Base-by-base conservation (phyloP, 2,797 vertebrate genomes). In the Poecilia picta region DNA sequence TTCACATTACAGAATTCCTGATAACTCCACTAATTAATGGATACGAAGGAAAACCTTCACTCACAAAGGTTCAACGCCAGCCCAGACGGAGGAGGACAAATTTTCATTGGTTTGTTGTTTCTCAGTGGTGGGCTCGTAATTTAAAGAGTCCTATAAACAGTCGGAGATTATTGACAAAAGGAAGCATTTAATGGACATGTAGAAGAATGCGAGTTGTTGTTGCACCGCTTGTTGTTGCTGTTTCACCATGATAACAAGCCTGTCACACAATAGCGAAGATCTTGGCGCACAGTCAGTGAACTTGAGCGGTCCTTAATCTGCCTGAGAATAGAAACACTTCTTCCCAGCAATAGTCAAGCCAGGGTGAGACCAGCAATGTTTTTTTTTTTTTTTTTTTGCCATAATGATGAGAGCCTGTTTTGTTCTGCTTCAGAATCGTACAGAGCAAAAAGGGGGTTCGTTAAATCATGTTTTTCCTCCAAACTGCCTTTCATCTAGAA, bases 151-250 rank as follows among this genome's bases (percentile, higher is more conserved):
- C 23, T 2, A 70, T 43, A 70, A 70, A 70, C 66, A 70, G 66
- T 28, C n/a, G 4, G 66, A 41, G 66, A 70, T 70, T 41, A 70
- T n/a, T 43, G 66, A 43, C 66, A 70, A 70, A 43, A 70, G 66
- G 62, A 66, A 23, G 31, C 62, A 23, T 39, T 66, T 66, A 39
- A 70, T 11, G 10, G 66, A n/a, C 66, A 2, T 43, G 39, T 70
- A 41, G 39, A 43, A 41, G 66, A 25, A 43, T 70, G 39, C 8
- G 18, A 2, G 36, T 68, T 57, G 36, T 68, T 70, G 66, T n/a
- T 70, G 20, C 20, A 13, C 16, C 12, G 64, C 3, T 68, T 68
- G 25, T 43, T 70, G 36, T 43, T 70, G 20, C 36, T 15, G 10
- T 13, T 39, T 41, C 41, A 13, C 41, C 23, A 25, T 10, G 66